Evolutionary conservation across 1,140 invertebrate species (phyloP), one percentile per base, ranked within the genome.

Genomic region (Caenorhabditis inopinata): DNA sequence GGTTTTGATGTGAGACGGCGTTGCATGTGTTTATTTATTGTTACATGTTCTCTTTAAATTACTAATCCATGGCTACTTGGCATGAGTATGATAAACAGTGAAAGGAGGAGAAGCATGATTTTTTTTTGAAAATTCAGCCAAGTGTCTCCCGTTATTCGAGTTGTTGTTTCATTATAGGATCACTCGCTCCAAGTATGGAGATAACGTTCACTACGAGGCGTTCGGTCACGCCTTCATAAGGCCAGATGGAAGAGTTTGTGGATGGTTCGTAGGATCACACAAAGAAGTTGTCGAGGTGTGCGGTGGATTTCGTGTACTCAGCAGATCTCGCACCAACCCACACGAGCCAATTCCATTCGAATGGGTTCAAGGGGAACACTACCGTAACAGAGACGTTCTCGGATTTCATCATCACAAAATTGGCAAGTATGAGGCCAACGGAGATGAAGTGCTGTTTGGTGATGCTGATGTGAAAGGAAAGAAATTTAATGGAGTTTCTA

Each of bases 201-300:
- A 47, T 9, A 53, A 53, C 46, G 45, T 38, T 3, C 78, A 79
- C 58, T 79, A 79, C 25, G 78, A 79, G 27, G 73, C 62, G 1
- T 79, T 79, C 48, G 78, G 78, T 6, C 78, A 79, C 27, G 78
- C 73, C 35, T 74, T 74, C 78, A 58, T 74, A 18, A 58, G 46
- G 14, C 78, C 78, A 16, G 77, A 53, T 46, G 58, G 42, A 21
- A 75, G 27, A 16, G 74, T 62, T 4, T 79, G 78, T 74, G 78
- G 48, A 18, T 74, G 62, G 78, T 79, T 79, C 35, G 78, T 79
- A 7, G 78, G 78, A 6, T 38, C 32, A 1, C 18, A 74, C 3
- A 35, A 58, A 27, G 78, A 79, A n/a, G 42, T 79, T 9, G 78
- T 79, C 62, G 78, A 79, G 68, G 78, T 79, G 32, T 79, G 78